Conservation (phyloP, 2,888 invertebrate species). For the Polydrusus cervinus region DNA sequence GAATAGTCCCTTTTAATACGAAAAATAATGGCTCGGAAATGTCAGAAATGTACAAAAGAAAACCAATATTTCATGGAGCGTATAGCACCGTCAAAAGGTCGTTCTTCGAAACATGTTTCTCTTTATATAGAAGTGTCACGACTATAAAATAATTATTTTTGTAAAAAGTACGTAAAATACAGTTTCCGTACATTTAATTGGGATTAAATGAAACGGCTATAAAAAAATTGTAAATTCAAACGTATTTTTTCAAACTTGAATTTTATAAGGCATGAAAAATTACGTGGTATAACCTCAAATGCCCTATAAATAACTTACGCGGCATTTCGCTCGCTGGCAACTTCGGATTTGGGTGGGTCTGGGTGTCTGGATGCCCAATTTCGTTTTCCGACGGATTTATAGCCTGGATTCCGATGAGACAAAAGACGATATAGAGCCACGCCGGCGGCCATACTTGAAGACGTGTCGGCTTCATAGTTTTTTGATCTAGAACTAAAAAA, state of each 20-base stretch:
- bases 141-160: not conserved
- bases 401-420: constrained; percentile 56
- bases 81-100: constrained; percentile 8
- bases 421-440: constrained; percentile 57
- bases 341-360: constrained; percentile 64
- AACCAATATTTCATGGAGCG: constrained; percentile 10
- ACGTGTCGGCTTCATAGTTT: constrained; percentile 19
- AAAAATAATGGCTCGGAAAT: constrained; percentile 20
- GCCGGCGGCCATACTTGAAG: constrained; percentile 5
- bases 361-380: constrained; percentile 59
- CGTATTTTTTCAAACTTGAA: too few species aligned
- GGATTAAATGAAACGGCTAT: too few species aligned
- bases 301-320: constrained; percentile 60
- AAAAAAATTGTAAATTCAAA: too few species aligned
- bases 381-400: constrained; percentile 65
- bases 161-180: not conserved
- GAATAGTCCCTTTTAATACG: constrained; percentile 12
- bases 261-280: too few species aligned
- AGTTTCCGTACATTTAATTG: too few species aligned
- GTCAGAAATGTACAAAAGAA: constrained; percentile 13
- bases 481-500: constrained; percentile 19
- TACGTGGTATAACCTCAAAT: not conserved
- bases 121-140: not conserved
- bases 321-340: constrained; percentile 66
- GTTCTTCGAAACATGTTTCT: not conserved